Conservation (phyloP, 2,888 invertebrate species). For the Tenthredo amoena region DNA sequence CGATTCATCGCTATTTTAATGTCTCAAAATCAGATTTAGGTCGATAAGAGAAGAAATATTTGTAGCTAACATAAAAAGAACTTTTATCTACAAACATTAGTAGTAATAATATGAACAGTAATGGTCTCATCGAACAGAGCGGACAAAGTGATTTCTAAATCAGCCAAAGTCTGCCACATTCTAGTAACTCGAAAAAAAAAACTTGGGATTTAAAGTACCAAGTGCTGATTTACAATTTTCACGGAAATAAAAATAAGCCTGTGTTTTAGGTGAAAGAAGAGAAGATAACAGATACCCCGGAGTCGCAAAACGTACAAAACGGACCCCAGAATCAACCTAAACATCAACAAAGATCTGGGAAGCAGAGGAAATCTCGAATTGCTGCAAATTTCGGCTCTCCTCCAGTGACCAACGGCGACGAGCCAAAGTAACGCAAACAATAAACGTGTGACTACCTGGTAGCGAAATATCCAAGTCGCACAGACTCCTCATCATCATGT, state of each 20-base stretch:
- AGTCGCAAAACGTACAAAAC: conserved; percentile 53
- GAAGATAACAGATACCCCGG: neutral
- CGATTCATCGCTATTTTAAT: neutral
- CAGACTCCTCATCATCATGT: conserved; percentile 17
- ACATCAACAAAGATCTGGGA: conserved; percentile 62
- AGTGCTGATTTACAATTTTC: too few relatives aligned
- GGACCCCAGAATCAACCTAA: conserved; percentile 58
- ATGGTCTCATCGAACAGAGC: too few relatives aligned
- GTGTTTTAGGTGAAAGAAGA: conserved; percentile 28
- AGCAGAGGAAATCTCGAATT: conserved; percentile 73
- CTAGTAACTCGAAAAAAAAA: too few relatives aligned
- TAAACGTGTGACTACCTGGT: neutral
- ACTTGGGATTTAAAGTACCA: too few relatives aligned
- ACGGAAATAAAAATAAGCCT: neutral
- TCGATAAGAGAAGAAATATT: neutral
- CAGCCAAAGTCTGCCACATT: too few relatives aligned
- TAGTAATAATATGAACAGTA: too few relatives aligned
- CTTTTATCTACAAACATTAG: neutral
- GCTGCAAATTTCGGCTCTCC: conserved; percentile 75
- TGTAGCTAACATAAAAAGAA: too few relatives aligned
- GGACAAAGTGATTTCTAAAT: too few relatives aligned
- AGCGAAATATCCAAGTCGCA: neutral
- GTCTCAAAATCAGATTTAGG: neutral
- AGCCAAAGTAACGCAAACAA: conserved; percentile 60
- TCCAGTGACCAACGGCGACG: conserved; percentile 65